A percentile compares a stretch with the other conserved stretches of the same genome.
phyloP scores from a whole-genome alignment of 2,113 vertebrate genomes.

The Procapra przewalskii region DNA sequence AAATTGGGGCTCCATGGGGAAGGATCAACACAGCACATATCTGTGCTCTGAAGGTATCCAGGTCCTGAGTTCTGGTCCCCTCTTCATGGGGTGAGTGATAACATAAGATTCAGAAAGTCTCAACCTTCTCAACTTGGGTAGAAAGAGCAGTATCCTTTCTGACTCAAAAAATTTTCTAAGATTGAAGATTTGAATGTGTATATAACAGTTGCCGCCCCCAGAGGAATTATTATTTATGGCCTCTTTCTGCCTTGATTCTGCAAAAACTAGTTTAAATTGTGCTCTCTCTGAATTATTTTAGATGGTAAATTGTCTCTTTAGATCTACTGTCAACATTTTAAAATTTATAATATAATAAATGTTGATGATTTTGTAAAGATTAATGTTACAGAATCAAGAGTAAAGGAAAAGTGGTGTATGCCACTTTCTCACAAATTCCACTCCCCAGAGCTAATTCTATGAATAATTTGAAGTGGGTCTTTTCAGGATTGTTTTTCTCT shows the following conservation, averaged over 20 bases:
- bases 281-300: neutral
- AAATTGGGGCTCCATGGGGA: neutral
- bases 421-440: neutral
- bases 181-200: neutral
- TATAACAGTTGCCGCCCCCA: neutral
- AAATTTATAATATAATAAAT: neutral
- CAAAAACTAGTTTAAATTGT: neutral
- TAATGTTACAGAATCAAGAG: neutral
- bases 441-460: neutral
- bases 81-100: neutral
- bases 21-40: neutral
- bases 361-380: neutral
- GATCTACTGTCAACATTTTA: neutral
- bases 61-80: neutral
- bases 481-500: conserved; percentile 1
- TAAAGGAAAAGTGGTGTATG: neutral
- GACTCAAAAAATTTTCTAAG: neutral
- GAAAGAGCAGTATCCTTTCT: neutral
- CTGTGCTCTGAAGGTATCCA: neutral
- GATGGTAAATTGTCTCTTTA: neutral
- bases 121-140: neutral
- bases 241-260: neutral
- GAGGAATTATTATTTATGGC: neutral
- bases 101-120: neutral
- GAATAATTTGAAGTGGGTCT: neutral